A percentile compares a stretch with the other conserved stretches of the same genome.
These are phyloP conservation scores for Poecilia wingei DNA, from an alignment of 2,797 vertebrate species.

Conservation along the genomic window DNA sequence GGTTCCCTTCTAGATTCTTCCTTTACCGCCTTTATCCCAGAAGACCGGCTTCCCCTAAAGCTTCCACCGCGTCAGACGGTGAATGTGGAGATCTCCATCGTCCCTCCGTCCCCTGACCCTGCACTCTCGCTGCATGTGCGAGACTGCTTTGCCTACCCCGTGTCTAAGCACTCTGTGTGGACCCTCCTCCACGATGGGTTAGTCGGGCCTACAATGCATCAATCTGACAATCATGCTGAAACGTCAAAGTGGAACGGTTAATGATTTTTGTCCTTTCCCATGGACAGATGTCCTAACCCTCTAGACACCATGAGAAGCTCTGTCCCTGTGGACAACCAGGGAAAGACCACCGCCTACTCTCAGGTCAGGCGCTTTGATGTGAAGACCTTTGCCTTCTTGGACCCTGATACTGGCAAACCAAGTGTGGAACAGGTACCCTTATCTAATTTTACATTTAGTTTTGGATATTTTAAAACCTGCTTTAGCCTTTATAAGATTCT, in stretches of 20 bases:
- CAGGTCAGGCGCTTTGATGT: constrained; percentile 76
- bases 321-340: constrained; percentile 54
- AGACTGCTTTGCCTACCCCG: constrained; percentile 79
- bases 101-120: constrained; percentile 62
- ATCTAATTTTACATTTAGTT: not conserved
- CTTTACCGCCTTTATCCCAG: constrained; percentile 67
- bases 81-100: constrained; percentile 74
- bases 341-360: constrained; percentile 53
- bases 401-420: constrained; percentile 62
- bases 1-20: constrained; percentile 58
- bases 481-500: not conserved
- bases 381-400: constrained; percentile 77
- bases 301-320: constrained; percentile 72
- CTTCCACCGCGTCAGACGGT: constrained; percentile 52
- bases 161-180: constrained; percentile 75
- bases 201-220: not conserved
- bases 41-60: constrained; percentile 68
- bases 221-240: not conserved
- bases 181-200: constrained; percentile 75
- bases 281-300: constrained; percentile 72
- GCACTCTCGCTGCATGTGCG: constrained; percentile 65
- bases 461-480: not conserved
- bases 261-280: not conserved
- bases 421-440: constrained; percentile 69
- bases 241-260: not conserved